Evolutionary conservation across 2,113 vertebrate genomes (phyloP).

Genomic region (Aptenodytes patagonicus): DNA sequence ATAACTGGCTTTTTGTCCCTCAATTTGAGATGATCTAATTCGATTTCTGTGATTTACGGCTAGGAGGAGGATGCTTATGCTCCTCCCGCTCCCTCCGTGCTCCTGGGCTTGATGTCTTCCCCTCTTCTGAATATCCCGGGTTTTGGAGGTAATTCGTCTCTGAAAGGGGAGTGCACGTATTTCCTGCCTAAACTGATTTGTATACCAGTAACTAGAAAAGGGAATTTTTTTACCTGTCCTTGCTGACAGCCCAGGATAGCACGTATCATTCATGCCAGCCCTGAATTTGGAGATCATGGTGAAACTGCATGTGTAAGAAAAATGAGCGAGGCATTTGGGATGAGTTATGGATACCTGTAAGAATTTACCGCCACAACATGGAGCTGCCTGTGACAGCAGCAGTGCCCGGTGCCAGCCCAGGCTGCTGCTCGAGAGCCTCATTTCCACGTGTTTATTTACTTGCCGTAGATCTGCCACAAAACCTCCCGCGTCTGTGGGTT

Average conservation of each 20-base stretch:
- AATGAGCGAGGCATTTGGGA: not conserved
- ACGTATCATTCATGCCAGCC: not conserved
- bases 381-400: not conserved
- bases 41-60: slow-evolving; percentile 71
- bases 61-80: slow-evolving; percentile 29
- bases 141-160: slow-evolving; percentile 18
- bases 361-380: not conserved
- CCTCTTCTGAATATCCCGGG: not conserved
- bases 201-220: not conserved
- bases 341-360: not conserved
- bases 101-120: not conserved
- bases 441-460: not conserved
- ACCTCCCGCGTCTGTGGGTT: rapidly evolving
- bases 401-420: not conserved
- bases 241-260: not conserved
- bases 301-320: slow-evolving; percentile 40
- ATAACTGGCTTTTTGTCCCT: slow-evolving; percentile 76
- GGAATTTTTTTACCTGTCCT: not conserved
- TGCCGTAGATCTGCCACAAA: not conserved
- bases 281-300: slow-evolving; percentile 12
- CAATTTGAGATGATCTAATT: slow-evolving; percentile 78
- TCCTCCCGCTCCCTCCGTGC: not conserved
- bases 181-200: not conserved
- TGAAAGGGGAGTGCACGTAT: not conserved
- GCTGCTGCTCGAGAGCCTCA: not conserved